These are phyloP conservation scores for Lordiphosa collinella DNA, from an alignment of 1,140 invertebrate genomes.

Conservation along the genomic window DNA sequence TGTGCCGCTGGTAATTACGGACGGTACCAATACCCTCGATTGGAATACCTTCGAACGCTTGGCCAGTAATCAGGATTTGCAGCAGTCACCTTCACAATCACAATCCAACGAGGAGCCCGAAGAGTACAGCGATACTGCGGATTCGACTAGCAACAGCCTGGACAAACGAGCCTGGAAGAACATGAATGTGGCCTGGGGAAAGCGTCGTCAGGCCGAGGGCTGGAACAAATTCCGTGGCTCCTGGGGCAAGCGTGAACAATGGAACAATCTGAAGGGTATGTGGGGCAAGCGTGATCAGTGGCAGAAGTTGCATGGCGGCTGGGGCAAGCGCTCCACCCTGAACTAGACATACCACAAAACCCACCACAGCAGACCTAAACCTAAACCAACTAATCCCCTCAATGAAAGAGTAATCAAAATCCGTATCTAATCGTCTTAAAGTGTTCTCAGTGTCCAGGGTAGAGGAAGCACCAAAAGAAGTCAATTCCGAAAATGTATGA, in stretches of 20 bases:
- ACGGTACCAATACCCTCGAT: constrained; percentile 65
- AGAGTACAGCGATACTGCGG: constrained; percentile 13
- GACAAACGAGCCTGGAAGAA: constrained; percentile 84
- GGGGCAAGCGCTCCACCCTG: constrained; percentile 69
- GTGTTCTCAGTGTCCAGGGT: constrained; percentile 32
- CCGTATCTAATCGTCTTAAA: too few species aligned
- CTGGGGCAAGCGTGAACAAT: constrained; percentile 86
- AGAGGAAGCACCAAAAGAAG: constrained; percentile 21
- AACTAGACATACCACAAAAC: constrained; percentile 20
- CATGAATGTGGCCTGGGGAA: constrained; percentile 84
- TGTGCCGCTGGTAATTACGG: constrained; percentile 65
- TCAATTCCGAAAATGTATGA: constrained; percentile 79
- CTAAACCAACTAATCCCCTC: background rate
- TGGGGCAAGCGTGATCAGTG: constrained; percentile 84
- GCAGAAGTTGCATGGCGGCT: constrained; percentile 70
- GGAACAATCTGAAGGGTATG: constrained; percentile 87
- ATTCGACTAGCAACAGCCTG: constrained; percentile 22
- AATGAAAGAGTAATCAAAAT: constrained; percentile 2
- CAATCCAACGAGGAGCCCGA: constrained; percentile 47
- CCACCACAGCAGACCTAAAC: background rate
- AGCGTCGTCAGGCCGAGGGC: constrained; percentile 82
- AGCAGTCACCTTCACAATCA: constrained; percentile 1
- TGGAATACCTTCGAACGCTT: constrained; percentile 65
- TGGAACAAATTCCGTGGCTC: constrained; percentile 82
- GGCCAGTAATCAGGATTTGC: constrained; percentile 33